Evolutionary conservation across 2,113 vertebrate species (phyloP).

Genomic region (Acrocephalus kingi): DNA sequence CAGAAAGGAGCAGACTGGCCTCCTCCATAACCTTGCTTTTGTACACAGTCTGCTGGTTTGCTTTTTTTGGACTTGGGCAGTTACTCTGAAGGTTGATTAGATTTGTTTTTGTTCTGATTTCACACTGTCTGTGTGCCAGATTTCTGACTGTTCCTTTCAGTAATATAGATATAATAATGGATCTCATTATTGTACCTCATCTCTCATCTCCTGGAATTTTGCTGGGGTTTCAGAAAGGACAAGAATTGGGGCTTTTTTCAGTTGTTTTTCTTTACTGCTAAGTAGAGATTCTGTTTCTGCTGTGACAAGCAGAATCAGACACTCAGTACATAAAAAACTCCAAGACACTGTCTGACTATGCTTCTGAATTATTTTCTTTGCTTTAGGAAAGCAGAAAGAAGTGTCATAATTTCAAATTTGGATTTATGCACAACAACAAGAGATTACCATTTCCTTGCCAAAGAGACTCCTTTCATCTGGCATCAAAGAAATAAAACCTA

Average conservation of each 20-base stretch:
- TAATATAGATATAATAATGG: not conserved
- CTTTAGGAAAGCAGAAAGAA: conserved; percentile 38
- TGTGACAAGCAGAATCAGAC: not conserved
- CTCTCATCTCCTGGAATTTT: conserved; percentile 14
- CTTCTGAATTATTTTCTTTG: conserved; percentile 15
- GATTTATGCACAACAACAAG: not conserved
- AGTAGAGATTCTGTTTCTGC: not conserved
- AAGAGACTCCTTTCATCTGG: conserved; percentile 60
- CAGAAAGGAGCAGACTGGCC: not conserved
- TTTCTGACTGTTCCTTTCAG: not conserved
- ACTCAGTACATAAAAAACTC: not conserved
- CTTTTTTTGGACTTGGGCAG: not conserved
- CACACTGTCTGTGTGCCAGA: not conserved
- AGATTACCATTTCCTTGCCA: conserved; percentile 39
- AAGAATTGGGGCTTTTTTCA: not conserved
- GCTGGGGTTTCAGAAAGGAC: not conserved
- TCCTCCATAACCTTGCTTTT: not conserved
- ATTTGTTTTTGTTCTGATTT: conserved; percentile 21
- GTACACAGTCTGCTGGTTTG: not conserved
- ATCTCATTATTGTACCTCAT: not conserved
- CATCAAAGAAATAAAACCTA: conserved; percentile 63
- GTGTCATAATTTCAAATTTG: conserved; percentile 30
- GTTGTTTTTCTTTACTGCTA: not conserved
- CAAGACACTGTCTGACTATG: not conserved
- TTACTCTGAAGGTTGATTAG: conserved; percentile 27